Evolutionary conservation across 2,797 vertebrate species (phyloP).

Genomic region (Neopelma chrysocephalum): DNA sequence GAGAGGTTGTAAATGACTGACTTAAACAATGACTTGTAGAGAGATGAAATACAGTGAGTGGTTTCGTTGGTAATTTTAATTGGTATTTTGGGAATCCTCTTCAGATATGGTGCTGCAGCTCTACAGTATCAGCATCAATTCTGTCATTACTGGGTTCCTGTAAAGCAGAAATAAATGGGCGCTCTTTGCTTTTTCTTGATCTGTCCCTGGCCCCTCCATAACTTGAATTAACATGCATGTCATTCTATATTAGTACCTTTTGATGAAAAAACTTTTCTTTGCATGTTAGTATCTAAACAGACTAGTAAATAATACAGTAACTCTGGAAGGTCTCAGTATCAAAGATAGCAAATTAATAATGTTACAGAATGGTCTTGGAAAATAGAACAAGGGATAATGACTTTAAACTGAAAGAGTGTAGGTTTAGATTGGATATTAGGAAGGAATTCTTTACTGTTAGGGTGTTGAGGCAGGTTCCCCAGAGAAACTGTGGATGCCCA

Average conservation of each 20-base stretch:
- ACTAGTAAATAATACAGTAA: background rate
- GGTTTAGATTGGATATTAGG: background rate
- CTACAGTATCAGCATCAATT: fast-evolving
- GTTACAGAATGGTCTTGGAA: background rate
- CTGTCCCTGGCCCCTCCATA: background rate
- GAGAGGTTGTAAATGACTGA: background rate
- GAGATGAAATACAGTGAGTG: background rate
- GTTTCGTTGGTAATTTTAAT: background rate
- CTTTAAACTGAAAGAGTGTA: background rate
- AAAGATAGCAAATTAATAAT: background rate
- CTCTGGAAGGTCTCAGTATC: background rate
- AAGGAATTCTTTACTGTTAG: background rate
- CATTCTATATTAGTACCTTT: background rate
- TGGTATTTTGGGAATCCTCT: background rate
- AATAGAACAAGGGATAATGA: background rate
- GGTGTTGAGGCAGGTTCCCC: background rate
- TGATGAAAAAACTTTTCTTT: background rate
- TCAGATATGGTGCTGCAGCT: background rate
- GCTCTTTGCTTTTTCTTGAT: background rate
- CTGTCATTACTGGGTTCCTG: background rate
- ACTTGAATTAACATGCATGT: background rate
- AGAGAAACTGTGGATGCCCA: background rate
- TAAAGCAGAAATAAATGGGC: background rate
- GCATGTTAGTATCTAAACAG: background rate
- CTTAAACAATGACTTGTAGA: background rate